Percentiles rank a stretch among this genome's conserved stretches.
Evolutionary conservation across 1,140 invertebrate species (phyloP).

Genomic region (Pseudomyrmex dendroicus): DNA sequence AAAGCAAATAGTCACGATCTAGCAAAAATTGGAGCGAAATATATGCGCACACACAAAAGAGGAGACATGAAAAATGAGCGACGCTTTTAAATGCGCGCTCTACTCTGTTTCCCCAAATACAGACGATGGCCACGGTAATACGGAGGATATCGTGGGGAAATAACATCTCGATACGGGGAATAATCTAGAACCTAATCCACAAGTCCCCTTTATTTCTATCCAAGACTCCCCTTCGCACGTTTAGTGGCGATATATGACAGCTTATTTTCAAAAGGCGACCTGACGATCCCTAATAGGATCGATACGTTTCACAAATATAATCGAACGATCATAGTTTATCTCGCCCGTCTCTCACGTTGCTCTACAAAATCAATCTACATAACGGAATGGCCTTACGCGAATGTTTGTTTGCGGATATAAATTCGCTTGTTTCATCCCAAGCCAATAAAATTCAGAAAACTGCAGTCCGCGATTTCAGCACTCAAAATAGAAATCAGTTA

Average conservation of each 20-base stretch:
- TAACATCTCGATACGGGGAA: constrained; percentile 68
- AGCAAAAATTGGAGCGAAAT: constrained; percentile 6
- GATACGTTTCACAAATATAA: constrained; percentile 37
- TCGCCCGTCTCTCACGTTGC: constrained; percentile 31
- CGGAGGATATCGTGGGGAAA: constrained; percentile 49
- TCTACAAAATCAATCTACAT: constrained; percentile 36
- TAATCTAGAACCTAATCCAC: constrained; percentile 66
- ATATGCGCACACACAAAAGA: neutral
- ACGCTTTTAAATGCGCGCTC: constrained; percentile 19
- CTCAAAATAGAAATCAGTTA: constrained; percentile 24
- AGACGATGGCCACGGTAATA: constrained; percentile 23
- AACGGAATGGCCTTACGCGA: constrained; percentile 18
- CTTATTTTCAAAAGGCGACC: constrained; percentile 68
- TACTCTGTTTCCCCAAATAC: constrained; percentile 28
- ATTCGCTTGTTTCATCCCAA: neutral
- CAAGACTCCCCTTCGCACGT: constrained; percentile 55
- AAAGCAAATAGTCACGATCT: constrained; percentile 15
- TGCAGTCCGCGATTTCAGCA: neutral
- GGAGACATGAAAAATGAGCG: constrained; percentile 46
- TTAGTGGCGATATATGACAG: constrained; percentile 70
- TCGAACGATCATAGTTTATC: constrained; percentile 33
- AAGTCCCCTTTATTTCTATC: constrained; percentile 60
- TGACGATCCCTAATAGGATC: neutral
- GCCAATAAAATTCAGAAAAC: constrained; percentile 1
- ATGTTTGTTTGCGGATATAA: constrained; percentile 43